A percentile compares a stretch with the other conserved stretches of the same genome.
Conservation (phyloP, 53 echinoderm and acorn worm species). For the Holothuria leucospilota region DNA sequence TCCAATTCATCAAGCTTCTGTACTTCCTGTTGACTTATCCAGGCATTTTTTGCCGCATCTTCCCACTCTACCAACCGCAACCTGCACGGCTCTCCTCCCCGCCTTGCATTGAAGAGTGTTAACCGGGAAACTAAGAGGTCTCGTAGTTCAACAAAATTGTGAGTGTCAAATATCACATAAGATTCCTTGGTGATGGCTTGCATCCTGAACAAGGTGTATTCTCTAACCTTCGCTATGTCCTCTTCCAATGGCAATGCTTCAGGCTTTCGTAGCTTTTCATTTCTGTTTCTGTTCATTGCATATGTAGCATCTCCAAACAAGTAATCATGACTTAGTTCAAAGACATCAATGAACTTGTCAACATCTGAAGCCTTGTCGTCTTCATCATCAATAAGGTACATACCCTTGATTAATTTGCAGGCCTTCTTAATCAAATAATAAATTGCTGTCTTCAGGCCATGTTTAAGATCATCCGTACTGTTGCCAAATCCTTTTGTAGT, state of each 20-base stretch:
- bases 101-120: conserved; percentile 71
- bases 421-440: conserved; percentile 63
- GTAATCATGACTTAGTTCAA: conserved; percentile 61
- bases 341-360: conserved; percentile 71
- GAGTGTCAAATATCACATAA: conserved; percentile 37
- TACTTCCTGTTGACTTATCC: conserved; percentile 21
- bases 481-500: neutral
- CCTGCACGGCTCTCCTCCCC: conserved; percentile 64
- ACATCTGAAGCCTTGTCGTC: conserved; percentile 63
- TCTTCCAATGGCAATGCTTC: conserved; percentile 67
- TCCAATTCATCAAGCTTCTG: conserved; percentile 45
- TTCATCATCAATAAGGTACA: conserved; percentile 52
- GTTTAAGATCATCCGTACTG: conserved; percentile 37
- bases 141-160: conserved; percentile 50
- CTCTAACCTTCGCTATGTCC: conserved; percentile 62
- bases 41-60: conserved; percentile 47
- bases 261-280: conserved; percentile 64
- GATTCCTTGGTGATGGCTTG: conserved; percentile 44
- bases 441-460: conserved; percentile 69
- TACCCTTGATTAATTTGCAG: conserved; percentile 54
- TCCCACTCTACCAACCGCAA: conserved; percentile 30
- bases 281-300: conserved; percentile 50
- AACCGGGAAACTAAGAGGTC: conserved; percentile 57
- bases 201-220: conserved; percentile 47
- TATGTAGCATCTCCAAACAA: conserved; percentile 80